Percentiles rank a stretch among this genome's conserved stretches.
Evolutionary conservation across 2,888 invertebrate species (phyloP).

Genomic region (Hyposoter didymator): DNA sequence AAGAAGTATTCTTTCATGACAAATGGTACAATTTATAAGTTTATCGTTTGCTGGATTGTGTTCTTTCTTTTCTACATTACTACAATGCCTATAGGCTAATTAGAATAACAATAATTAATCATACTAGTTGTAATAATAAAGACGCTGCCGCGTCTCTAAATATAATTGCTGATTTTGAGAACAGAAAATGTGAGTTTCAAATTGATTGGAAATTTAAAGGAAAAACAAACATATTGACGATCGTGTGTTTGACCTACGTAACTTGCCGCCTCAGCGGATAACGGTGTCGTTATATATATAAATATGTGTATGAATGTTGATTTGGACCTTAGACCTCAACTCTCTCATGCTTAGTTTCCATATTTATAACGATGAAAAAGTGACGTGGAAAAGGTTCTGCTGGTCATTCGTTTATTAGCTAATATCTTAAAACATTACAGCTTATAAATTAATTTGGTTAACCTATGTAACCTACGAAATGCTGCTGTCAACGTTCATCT

Average conservation of each 20-base stretch:
- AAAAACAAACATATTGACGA: not conserved
- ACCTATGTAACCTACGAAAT: conserved; percentile 80
- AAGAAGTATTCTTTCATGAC: conserved; percentile 49
- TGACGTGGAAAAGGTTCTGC: conserved; percentile 80
- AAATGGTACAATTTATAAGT: conserved; percentile 68
- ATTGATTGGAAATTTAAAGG: not conserved
- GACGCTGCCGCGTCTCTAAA: no score
- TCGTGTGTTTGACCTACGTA: conserved; percentile 26
- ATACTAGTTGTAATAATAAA: conserved; percentile 15
- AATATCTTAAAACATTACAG: conserved; percentile 82
- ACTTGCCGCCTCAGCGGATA: conserved; percentile 6
- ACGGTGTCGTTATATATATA: conserved; percentile 28
- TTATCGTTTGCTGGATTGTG: conserved; percentile 24
- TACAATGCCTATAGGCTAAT: conserved; percentile 43
- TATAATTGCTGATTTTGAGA: conserved; percentile 7
- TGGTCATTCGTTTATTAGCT: conserved; percentile 82
- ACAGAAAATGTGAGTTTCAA: conserved; percentile 7
- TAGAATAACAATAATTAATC: conserved; percentile 48
- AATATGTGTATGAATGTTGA: conserved; percentile 33
- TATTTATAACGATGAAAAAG: conserved; percentile 75
- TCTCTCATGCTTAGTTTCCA: conserved; percentile 45
- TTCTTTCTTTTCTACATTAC: conserved; percentile 52
- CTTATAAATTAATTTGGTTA: conserved; percentile 79
- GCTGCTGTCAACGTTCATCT: conserved; percentile 73
- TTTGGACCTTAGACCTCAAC: conserved; percentile 43